Percentiles rank a stretch among this genome's conserved stretches.
These are phyloP conservation scores for Cyprinus carpio DNA, from an alignment of 2,113 vertebrate species.

Conservation along the genomic window DNA sequence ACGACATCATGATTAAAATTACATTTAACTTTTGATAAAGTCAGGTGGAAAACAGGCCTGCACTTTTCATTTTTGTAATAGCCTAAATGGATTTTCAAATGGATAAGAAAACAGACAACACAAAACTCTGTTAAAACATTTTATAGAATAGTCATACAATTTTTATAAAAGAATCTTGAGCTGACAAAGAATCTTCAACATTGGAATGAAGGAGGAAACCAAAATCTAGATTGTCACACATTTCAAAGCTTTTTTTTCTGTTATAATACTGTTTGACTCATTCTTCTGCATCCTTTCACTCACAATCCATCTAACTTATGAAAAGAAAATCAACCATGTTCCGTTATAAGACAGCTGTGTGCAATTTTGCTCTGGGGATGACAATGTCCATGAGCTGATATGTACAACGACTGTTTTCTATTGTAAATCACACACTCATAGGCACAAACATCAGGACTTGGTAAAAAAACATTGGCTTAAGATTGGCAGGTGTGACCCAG, in stretches of 20 bases:
- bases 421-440: constrained; percentile 55
- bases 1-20: too few species aligned
- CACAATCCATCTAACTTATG: neutral
- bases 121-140: constrained; percentile 58
- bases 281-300: constrained; percentile 4
- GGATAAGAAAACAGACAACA: constrained; percentile 8
- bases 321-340: constrained; percentile 18
- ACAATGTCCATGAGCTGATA: neutral
- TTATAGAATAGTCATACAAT: constrained; percentile 69
- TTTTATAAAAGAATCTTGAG: constrained; percentile 67
- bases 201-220: constrained; percentile 73
- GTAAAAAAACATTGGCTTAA: constrained; percentile 13
- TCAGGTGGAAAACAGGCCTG: neutral
- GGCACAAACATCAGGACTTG: constrained; percentile 43
- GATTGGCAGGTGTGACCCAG: neutral
- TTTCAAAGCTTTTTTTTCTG: constrained; percentile 72
- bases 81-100: neutral
- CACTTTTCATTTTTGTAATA: neutral
- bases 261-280: constrained; percentile 81
- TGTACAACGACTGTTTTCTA: constrained; percentile 50
- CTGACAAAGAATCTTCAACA: constrained; percentile 64
- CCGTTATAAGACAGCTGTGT: constrained; percentile 7
- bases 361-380: constrained; percentile 27
- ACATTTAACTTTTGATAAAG: neutral
- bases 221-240: constrained; percentile 85